Conservation (phyloP, 2,113 vertebrate genomes). For the Casuarius casuarius region DNA sequence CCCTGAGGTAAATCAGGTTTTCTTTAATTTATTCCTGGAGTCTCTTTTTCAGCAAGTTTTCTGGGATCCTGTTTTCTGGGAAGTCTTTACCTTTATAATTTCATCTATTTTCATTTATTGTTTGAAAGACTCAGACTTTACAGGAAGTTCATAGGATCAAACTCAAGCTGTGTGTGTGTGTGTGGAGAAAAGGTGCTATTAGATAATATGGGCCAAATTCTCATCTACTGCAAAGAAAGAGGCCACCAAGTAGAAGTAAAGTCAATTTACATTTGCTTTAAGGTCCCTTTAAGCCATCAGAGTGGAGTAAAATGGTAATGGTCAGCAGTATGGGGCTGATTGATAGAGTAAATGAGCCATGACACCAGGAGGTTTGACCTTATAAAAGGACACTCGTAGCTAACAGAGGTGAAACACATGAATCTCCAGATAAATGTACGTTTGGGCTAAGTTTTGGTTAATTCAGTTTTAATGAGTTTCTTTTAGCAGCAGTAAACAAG, state of each 20-base stretch:
- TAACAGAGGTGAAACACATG: neutral
- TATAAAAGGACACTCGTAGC: neutral
- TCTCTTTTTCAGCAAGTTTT: neutral
- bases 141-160: neutral
- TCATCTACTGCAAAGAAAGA: neutral
- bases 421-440: neutral
- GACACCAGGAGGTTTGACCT: neutral
- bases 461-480: neutral
- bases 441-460: neutral
- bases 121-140: neutral
- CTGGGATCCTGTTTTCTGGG: neutral
- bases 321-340: neutral
- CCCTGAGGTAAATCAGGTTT: neutral
- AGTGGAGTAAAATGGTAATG: neutral
- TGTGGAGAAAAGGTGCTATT: neutral
- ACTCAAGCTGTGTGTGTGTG: neutral
- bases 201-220: neutral
- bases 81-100: neutral
- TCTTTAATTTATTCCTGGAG: neutral
- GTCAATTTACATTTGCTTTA: neutral
- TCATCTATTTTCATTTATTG: neutral
- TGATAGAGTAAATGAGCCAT: neutral
- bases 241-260: neutral
- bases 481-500: neutral
- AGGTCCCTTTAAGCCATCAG: neutral